Percentiles rank a stretch among this genome's conserved stretches.
Evolutionary conservation across 2,797 vertebrate species (phyloP).

Genomic region (Okamejei kenojei): DNA sequence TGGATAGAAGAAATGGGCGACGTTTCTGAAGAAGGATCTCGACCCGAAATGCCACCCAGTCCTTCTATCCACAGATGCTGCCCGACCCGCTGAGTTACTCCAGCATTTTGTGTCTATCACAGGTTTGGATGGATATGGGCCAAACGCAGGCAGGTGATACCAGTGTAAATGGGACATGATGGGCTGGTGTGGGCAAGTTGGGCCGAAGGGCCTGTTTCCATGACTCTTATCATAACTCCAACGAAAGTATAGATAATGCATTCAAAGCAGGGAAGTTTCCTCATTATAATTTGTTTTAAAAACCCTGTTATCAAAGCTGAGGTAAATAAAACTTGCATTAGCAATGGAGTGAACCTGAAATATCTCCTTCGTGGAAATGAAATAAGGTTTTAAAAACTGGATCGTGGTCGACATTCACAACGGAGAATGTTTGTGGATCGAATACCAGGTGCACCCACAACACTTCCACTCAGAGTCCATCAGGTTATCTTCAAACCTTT

Average conservation of each 20-base stretch:
- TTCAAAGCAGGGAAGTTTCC: not conserved
- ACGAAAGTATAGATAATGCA: not conserved
- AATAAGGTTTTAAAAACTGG: not conserved
- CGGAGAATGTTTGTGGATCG: not conserved
- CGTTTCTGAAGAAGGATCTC: too few species aligned
- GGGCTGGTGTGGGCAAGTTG: too few species aligned
- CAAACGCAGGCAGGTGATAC: too few species aligned
- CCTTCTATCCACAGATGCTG: too few species aligned
- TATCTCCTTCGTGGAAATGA: not conserved
- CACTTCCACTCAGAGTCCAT: not conserved
- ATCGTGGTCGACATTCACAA: not conserved
- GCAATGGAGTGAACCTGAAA: not conserved
- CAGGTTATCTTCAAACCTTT: not conserved
- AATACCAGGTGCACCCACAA: not conserved
- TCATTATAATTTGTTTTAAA: not conserved
- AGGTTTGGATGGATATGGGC: too few species aligned
- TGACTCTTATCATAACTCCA: not conserved
- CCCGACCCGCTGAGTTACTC: too few species aligned
- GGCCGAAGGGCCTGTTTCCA: too few species aligned
- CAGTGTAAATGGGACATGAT: too few species aligned
- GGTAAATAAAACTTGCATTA: not conserved
- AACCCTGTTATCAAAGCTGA: not conserved
- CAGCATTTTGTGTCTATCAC: too few species aligned
- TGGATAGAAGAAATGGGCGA: too few species aligned
- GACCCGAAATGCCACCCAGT: too few species aligned